Conservation (phyloP, 2,797 vertebrate species). For the Hoplostethus mediterraneus region DNA sequence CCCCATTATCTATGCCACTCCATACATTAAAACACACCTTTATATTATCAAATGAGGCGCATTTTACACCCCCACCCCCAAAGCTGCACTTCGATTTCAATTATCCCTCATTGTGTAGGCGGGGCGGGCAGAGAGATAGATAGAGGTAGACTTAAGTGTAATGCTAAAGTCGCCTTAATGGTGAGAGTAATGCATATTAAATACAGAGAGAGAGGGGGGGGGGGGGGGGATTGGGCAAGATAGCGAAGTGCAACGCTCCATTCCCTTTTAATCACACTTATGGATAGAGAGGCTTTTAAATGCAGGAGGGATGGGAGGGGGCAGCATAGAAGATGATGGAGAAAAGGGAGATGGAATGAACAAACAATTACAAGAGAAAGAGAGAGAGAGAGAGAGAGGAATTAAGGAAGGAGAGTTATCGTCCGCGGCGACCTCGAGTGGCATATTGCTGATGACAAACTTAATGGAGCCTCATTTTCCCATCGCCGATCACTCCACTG, state of each 20-base stretch:
- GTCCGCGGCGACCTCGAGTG: slow-evolving; percentile 59
- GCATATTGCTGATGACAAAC: slow-evolving; percentile 70
- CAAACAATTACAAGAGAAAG: slow-evolving; percentile 54
- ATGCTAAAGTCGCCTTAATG: slow-evolving; percentile 57
- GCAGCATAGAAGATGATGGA: slow-evolving; percentile 10
- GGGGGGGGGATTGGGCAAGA: slow-evolving; percentile 4
- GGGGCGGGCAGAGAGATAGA: slow-evolving; percentile 51
- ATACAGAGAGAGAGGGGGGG: slow-evolving; percentile 3
- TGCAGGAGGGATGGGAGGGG: slow-evolving; percentile 38
- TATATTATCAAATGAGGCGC: slow-evolving; percentile 36
- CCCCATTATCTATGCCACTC: background rate
- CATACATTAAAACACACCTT: slow-evolving; percentile 28
- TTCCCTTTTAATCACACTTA: slow-evolving; percentile 52
- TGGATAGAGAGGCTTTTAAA: slow-evolving; percentile 54
- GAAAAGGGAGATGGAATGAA: slow-evolving; percentile 42
- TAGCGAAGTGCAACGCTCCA: slow-evolving; percentile 26
- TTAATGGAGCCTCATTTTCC: slow-evolving; percentile 75
- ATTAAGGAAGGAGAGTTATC: background rate
- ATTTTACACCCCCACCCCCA: slow-evolving; percentile 20
- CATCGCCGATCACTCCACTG: slow-evolving; percentile 65
- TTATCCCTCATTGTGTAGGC: slow-evolving; percentile 49
- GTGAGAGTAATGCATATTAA: slow-evolving; percentile 61
- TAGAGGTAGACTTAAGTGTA: slow-evolving; percentile 27
- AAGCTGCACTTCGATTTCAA: slow-evolving; percentile 44
- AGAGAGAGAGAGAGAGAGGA: background rate